Evolutionary conservation across 92 coral and sea anemone species (phyloP), one percentile per base, ranked within the genome.

Genomic region (Metridium senile): DNA sequence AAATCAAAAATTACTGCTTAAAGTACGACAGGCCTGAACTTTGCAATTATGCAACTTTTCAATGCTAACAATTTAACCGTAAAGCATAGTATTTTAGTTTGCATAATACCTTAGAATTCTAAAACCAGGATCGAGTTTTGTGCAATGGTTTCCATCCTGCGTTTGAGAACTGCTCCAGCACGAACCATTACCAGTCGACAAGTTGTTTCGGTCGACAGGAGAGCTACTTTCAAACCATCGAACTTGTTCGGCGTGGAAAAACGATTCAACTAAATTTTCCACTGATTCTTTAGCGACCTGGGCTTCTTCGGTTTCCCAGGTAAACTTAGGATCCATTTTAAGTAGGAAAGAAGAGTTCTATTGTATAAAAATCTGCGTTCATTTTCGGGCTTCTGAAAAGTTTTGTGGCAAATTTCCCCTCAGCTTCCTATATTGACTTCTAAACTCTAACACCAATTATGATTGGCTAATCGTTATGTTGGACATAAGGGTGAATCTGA

Each of bases 201-300:
- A 54, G 62, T 25, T 27, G n/a, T 20, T 33, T 72, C 45, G 34
- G 0, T 83, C 80, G 2, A 87, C 80, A 32, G 91, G 92, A 19
- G 92, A 83, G 11, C 82, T 73, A 54, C 86, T 70, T 27, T 74
- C 79, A 16, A 78, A 39, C 92, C 92, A 88, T 74, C 62, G 78
- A 16, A 64, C 66, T 65, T 84, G 77, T 74, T 88, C 92, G 23
- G 92, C 92, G 29, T 70, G 51, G 21, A 88, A 74, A 49, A 88
- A 84, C 74, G 80, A 70, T 59, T 85, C 33, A 16, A 88, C 26
- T 61, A 83, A 30, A 56, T 52, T 29, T 46, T 84, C 74, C 47
- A 87, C 32, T 64, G 75, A 73, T 58, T 82, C 88, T 52, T 68
- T 66, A 23, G 77, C 78, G 35, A 78, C 78, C 65, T 82, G 91